Base-by-base conservation (phyloP, 2,113 vertebrate genomes). In the Pollimyrus isidori region DNA sequence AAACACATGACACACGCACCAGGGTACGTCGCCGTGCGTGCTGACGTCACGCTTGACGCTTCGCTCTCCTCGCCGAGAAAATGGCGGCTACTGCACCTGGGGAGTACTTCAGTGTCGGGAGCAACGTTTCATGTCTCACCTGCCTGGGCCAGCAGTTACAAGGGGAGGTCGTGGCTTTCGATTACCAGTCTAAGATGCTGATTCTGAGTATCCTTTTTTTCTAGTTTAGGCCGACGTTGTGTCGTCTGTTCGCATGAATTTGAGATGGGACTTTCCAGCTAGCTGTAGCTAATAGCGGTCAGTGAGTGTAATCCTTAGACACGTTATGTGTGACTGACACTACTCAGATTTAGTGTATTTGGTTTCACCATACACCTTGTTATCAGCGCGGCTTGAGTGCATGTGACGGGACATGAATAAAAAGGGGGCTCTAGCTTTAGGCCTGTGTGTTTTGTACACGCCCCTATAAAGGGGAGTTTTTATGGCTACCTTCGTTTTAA, bases 51-150 rank as follows among this genome's bases (percentile, higher is more conserved):
- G 93, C 94, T 94, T 0, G 93, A 94, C 95, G 94, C 94, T 96
- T 95, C 95, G 89, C 88, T 88, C 88, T 91, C 88, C 95, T 96
- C 95, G 96, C 96, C 96, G 96, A 97, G 97, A 98, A 98, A 96
- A 98, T 98, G 98, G 97, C 98, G 97, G 98, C 97, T 97, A 97
- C 97, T 97, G 97, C 97, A 96, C 97, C 97, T 96, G 97, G 97
- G 96, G 97, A 98, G 96, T 98, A 97, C 95, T 98, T 98, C 93
- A 98, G 96, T 94, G 96, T 99, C 93, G 97, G 97, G 95, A 98
- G 97, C 96, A 97, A 97, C 95, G 97, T 98, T 95, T 97, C 97
- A 91, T 98, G 97, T 95, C 95, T 95, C 94, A 96, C 96, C 88
- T 97, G 97, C 95, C 94, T 96, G 93, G 96, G 96, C 91, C 95